Percentiles rank a stretch among this genome's conserved stretches.
Conservation (phyloP, 2,113 vertebrate species). For the Patagioenas fasciata region DNA sequence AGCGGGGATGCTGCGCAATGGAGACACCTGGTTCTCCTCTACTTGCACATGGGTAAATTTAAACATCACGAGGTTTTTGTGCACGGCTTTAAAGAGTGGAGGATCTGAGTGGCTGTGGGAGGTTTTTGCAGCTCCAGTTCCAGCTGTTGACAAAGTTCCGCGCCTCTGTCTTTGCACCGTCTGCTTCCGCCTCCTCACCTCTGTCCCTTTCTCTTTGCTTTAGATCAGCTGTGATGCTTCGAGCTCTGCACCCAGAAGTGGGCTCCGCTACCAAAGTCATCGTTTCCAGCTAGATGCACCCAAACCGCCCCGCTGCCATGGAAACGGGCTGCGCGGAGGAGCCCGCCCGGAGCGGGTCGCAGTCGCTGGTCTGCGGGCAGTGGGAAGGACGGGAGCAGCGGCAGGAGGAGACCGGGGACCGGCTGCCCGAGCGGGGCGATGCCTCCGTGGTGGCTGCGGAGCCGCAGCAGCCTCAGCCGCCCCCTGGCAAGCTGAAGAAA, state of each 20-base stretch:
- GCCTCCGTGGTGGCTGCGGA: slow-evolving; percentile 43
- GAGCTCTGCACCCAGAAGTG: background rate
- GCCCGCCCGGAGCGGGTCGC: slow-evolving; percentile 49
- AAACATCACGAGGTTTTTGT: accelerated
- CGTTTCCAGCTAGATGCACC: slow-evolving; percentile 23
- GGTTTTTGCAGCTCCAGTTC: background rate
- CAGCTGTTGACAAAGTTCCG: background rate
- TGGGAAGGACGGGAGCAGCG: background rate
- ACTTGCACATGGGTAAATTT: accelerated
- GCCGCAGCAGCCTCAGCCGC: slow-evolving; percentile 1
- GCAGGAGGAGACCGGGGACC: slow-evolving; percentile 3
- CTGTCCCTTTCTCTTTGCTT: slow-evolving; percentile 23
- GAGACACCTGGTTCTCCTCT: background rate
- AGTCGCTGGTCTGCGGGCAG: slow-evolving; percentile 12
- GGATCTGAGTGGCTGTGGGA: accelerated
- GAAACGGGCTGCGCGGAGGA: slow-evolving; percentile 74
- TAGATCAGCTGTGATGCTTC: slow-evolving; percentile 56
- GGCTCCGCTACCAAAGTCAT: background rate
- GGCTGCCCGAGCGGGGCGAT: slow-evolving; percentile 41
- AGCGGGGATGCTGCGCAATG: accelerated
- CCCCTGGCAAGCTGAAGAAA: slow-evolving; percentile 86
- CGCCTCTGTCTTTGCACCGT: background rate
- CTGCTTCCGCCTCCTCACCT: background rate
- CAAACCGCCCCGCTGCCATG: slow-evolving; percentile 69
- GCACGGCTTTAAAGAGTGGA: background rate